These are phyloP conservation scores for Syritta pipiens DNA, from an alignment of 2,888 invertebrate genomes.

Conservation along the genomic window DNA sequence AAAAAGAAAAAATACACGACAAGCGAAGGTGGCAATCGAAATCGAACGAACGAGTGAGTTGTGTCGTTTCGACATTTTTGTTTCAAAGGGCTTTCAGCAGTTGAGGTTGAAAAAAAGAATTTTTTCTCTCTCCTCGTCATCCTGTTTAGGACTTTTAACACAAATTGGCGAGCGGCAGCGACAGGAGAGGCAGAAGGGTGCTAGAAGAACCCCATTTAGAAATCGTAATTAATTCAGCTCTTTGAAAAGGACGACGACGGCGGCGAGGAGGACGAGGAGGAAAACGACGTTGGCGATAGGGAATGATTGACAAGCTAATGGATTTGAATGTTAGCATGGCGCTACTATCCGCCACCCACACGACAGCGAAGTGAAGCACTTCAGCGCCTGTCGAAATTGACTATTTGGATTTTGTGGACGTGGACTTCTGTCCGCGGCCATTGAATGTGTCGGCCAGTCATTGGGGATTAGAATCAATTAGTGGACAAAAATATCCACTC, in stretches of 20 bases:
- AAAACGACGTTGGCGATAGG: too few species aligned
- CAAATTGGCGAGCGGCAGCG: neutral
- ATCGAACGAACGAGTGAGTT: constrained; percentile 53
- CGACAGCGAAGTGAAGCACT: too few species aligned
- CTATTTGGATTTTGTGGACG: constrained; percentile 25
- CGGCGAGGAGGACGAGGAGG: too few species aligned
- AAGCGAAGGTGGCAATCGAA: constrained; percentile 47
- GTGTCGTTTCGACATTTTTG: constrained; percentile 28
- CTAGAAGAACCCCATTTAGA: constrained; percentile 20
- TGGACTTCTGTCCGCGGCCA: neutral
- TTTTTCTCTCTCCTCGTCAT: too few species aligned
- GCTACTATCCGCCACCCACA: neutral
- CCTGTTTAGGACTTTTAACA: constrained; percentile 10
- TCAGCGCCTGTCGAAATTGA: constrained; percentile 9
- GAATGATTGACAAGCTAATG: constrained; percentile 54
- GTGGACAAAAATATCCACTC: constrained; percentile 20
- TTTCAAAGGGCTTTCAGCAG: constrained; percentile 41
- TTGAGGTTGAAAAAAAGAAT: too few species aligned
- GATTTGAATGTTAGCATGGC: constrained; percentile 29
- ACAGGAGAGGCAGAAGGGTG: neutral
- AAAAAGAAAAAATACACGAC: constrained; percentile 31
- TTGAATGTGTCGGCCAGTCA: constrained; percentile 24
- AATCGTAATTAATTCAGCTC: constrained; percentile 48
- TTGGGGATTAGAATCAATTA: constrained; percentile 59
- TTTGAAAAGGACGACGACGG: constrained; percentile 35